Percentiles rank a stretch among this genome's conserved stretches.
phyloP scores from a whole-genome alignment of 2,888 invertebrate species.

The Yponomeuta plumbellus region DNA sequence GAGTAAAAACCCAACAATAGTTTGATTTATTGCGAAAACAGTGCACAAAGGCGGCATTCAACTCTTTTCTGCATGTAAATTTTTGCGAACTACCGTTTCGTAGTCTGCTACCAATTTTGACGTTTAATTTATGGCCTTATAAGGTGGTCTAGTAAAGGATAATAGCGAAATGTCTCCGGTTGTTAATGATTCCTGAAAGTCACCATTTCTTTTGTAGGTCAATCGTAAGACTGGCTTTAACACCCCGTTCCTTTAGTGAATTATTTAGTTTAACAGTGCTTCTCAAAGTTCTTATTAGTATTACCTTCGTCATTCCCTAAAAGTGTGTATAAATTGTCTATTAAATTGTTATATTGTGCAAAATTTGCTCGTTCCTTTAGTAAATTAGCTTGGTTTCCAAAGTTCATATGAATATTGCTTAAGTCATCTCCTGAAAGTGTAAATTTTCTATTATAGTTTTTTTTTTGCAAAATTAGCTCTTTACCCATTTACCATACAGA shows the following conservation, averaged over 20 bases:
- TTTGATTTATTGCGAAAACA: slow-evolving; percentile 39
- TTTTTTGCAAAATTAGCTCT: too few relatives aligned
- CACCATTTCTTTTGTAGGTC: slow-evolving; percentile 65
- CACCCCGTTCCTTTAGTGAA: slow-evolving; percentile 5
- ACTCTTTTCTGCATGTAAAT: slow-evolving; percentile 47
- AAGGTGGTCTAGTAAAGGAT: slow-evolving; percentile 53
- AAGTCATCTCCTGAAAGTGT: too few relatives aligned
- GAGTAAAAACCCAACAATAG: slow-evolving; percentile 24
- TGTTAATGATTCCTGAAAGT: slow-evolving; percentile 54
- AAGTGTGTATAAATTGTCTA: too few relatives aligned
- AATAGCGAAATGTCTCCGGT: slow-evolving; percentile 29
- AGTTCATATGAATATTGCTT: too few relatives aligned
- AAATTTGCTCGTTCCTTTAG: too few relatives aligned
- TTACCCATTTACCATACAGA: too few relatives aligned
- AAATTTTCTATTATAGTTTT: too few relatives aligned
- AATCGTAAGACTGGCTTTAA: slow-evolving; percentile 38
- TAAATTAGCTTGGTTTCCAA: too few relatives aligned
- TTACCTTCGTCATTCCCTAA: neutral
- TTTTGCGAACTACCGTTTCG: slow-evolving; percentile 56
- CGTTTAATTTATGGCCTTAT: slow-evolving; percentile 60
- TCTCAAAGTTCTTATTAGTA: slow-evolving; percentile 37
- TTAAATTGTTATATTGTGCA: too few relatives aligned
- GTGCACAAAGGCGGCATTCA: slow-evolving; percentile 36
- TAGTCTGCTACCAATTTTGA: slow-evolving; percentile 49
- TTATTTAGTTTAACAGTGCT: slow-evolving; percentile 26